phyloP scores from a whole-genome alignment of 2,888 invertebrate species.

The Pachycephus smyrnensis region DNA sequence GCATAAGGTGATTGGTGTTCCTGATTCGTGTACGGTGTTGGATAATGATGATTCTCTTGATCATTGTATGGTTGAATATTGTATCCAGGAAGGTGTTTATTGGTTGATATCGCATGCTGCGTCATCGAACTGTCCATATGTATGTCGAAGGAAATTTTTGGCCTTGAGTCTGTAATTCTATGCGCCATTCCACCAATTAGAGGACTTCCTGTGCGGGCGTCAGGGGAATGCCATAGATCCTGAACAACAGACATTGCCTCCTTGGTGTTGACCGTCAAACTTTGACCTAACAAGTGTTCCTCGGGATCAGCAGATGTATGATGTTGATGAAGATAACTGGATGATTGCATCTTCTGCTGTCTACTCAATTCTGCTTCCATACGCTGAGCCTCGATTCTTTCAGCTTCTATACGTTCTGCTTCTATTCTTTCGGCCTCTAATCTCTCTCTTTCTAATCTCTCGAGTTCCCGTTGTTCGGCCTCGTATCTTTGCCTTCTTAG shows the following conservation, averaged over 20 bases:
- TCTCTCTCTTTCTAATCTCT: conserved; percentile 41
- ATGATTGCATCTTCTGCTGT: conserved; percentile 52
- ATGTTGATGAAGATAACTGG: conserved; percentile 54
- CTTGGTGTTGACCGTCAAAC: conserved; percentile 77
- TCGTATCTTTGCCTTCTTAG: conserved; percentile 36
- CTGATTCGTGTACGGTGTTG: conserved; percentile 47
- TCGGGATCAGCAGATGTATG: conserved; percentile 46
- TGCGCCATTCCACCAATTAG: conserved; percentile 43
- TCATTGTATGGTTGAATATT: conserved; percentile 56
- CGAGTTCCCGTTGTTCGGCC: conserved; percentile 20
- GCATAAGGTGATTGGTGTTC: conserved; percentile 54
- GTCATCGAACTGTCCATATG: conserved; percentile 66
- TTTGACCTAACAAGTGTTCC: conserved; percentile 71
- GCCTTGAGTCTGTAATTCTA: conserved; percentile 47
- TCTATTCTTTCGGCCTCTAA: conserved; percentile 39
- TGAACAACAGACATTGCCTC: conserved; percentile 77
- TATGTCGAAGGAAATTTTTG: conserved; percentile 59
- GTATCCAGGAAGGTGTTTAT: conserved; percentile 40
- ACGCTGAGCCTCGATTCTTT: conserved; percentile 49
- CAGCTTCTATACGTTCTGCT: conserved; percentile 49
- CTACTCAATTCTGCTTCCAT: conserved; percentile 56
- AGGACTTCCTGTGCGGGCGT: conserved; percentile 20
- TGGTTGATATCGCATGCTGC: conserved; percentile 57
- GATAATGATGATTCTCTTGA: conserved; percentile 61
- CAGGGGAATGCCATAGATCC: conserved; percentile 70